Conservation (phyloP, 1,140 invertebrate species). For the Penaeus vannamei region DNA sequence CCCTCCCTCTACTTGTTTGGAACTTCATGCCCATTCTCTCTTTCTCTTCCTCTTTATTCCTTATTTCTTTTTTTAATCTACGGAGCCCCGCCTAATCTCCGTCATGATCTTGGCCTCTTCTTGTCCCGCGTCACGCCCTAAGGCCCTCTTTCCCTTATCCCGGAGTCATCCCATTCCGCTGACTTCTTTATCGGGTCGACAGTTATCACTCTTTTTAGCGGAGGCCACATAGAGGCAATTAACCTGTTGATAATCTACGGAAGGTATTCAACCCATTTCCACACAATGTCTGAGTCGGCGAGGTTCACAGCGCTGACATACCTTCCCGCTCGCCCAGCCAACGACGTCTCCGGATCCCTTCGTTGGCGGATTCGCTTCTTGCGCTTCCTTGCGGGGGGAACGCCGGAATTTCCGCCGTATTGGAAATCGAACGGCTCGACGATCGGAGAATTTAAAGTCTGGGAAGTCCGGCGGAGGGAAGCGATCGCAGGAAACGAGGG, state of each 20-base stretch:
- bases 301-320: constrained; percentile 42
- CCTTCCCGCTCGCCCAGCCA: constrained; percentile 18
- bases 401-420: background rate
- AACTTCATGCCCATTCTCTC: too few relatives aligned
- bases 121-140: too few relatives aligned
- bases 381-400: background rate
- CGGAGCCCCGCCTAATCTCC: too few relatives aligned
- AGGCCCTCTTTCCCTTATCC: too few relatives aligned
- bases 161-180: constrained; percentile 7
- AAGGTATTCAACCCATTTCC: constrained; percentile 56
- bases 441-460: too few relatives aligned
- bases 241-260: constrained; percentile 58
- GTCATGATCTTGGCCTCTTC: too few relatives aligned
- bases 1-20: too few relatives aligned
- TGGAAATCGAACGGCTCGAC: too few relatives aligned
- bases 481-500: background rate
- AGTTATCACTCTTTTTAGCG: constrained; percentile 52
- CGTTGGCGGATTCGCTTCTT: background rate
- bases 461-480: too few relatives aligned
- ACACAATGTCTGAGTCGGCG: constrained; percentile 53
- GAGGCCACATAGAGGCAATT: constrained; percentile 48
- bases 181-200: constrained; percentile 38
- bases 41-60: too few relatives aligned
- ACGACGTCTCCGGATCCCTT: background rate
- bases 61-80: too few relatives aligned